These are phyloP conservation scores for Potamarius usumacintae DNA, from an alignment of 2,113 vertebrate genomes.

Conservation along the genomic window DNA sequence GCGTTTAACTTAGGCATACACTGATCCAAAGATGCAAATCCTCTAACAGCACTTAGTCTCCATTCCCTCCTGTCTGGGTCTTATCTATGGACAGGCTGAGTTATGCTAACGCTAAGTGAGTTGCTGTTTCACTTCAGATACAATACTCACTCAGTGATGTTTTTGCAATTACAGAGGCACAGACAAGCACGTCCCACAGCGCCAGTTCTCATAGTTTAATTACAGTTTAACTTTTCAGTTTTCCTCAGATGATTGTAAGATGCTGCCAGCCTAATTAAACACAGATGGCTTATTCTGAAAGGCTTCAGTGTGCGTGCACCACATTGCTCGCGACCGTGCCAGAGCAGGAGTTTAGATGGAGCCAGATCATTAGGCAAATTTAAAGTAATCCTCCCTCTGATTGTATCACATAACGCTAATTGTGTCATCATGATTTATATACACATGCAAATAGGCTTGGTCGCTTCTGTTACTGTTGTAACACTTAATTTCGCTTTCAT, in stretches of 20 bases:
- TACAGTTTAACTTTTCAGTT: constrained; percentile 74
- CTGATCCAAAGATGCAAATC: constrained; percentile 18
- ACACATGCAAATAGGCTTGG: constrained; percentile 52
- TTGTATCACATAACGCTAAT: constrained; percentile 69
- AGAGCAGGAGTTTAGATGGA: constrained; percentile 66
- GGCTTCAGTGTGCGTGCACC: constrained; percentile 52
- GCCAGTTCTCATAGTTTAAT: constrained; percentile 71
- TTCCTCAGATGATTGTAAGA: constrained; percentile 75
- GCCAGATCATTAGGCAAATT: constrained; percentile 62
- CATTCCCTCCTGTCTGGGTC: neutral
- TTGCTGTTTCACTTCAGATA: constrained; percentile 61
- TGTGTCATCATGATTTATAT: constrained; percentile 67
- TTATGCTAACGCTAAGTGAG: constrained; percentile 47
- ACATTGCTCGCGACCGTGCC: constrained; percentile 61
- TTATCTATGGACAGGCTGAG: constrained; percentile 25
- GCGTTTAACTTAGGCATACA: constrained; percentile 5
- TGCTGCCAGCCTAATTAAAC: constrained; percentile 77
- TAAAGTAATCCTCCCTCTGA: constrained; percentile 63
- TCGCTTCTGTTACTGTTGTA: constrained; percentile 56
- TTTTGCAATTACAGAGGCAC: constrained; percentile 68
- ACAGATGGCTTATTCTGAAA: constrained; percentile 69
- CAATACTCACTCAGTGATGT: constrained; percentile 69
- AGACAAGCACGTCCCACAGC: constrained; percentile 63
- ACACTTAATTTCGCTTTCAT: constrained; percentile 54
- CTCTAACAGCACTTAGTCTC: constrained; percentile 4